These are phyloP conservation scores for Bibio marci DNA, from an alignment of 2,888 invertebrate genomes.

Conservation along the genomic window DNA sequence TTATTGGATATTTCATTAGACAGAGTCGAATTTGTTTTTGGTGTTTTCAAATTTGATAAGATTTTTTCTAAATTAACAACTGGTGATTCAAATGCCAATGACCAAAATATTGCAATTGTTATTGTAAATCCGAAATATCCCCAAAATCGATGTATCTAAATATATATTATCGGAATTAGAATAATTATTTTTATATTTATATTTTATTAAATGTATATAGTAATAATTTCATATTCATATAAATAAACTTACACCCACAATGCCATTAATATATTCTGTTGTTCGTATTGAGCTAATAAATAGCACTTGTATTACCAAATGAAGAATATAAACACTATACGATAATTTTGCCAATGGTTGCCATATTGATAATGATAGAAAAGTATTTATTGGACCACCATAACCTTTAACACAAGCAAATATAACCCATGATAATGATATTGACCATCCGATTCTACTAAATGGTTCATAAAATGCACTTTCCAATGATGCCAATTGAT, in stretches of 20 bases:
- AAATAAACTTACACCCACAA: conserved; percentile 18
- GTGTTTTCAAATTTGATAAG: too few species aligned
- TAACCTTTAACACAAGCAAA: conserved; percentile 21
- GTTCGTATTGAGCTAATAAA: conserved; percentile 12
- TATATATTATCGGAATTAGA: too few species aligned
- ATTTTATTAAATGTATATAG: too few species aligned
- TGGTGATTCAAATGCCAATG: not conserved
- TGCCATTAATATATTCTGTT: conserved; percentile 16
- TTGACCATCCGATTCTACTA: conserved; percentile 19
- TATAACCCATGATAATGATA: conserved; percentile 20
- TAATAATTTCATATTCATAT: too few species aligned
- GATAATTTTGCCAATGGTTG: conserved; percentile 20
- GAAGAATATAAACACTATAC: conserved; percentile 19
- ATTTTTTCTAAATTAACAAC: not conserved
- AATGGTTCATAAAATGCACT: conserved; percentile 19
- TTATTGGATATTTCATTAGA: too few species aligned
- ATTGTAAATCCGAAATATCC: not conserved
- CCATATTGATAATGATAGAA: conserved; percentile 21
- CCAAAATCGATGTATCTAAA: too few species aligned
- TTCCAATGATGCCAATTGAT: conserved; percentile 18
- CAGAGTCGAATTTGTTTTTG: too few species aligned
- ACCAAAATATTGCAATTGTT: not conserved
- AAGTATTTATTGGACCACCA: conserved; percentile 17
- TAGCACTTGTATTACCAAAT: conserved; percentile 14
- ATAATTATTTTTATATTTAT: too few species aligned